These are phyloP conservation scores for Cichlasoma orientale DNA, from an alignment of 2,797 vertebrate genomes.

Conservation along the genomic window DNA sequence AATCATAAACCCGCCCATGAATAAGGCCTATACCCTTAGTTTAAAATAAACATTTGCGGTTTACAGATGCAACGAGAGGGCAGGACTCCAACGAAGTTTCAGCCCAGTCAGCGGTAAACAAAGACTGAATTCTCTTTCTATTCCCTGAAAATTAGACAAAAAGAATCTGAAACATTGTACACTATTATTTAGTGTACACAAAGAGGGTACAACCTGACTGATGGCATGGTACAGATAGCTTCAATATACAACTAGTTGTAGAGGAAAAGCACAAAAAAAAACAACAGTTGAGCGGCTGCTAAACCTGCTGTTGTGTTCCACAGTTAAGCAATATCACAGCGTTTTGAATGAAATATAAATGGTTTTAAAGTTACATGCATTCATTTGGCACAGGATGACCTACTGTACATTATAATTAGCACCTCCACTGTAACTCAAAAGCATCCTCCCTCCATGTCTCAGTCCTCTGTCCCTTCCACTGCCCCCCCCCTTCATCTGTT, in stretches of 20 bases:
- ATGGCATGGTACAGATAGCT: constrained; percentile 1
- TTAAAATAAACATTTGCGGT: background rate
- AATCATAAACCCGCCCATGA: background rate
- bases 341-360: constrained; percentile 14
- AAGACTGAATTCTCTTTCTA: background rate
- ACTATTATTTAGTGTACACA: too few species aligned
- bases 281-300: background rate
- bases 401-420: constrained; percentile 7
- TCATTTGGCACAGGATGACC: constrained; percentile 23
- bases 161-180: background rate
- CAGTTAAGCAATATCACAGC: background rate
- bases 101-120: background rate
- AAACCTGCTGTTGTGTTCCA: background rate
- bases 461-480: background rate
- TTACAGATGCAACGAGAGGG: background rate
- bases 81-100: background rate
- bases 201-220: background rate
- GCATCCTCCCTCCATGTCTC: background rate
- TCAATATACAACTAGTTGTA: constrained; percentile 18
- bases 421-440: constrained; percentile 19
- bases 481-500: background rate
- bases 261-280: background rate
- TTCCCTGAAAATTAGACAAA: background rate
- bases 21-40: background rate
- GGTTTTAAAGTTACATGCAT: constrained; percentile 5